phyloP scores from a whole-genome alignment of 2,113 vertebrate genomes.

The Chaetura pelagica region DNA sequence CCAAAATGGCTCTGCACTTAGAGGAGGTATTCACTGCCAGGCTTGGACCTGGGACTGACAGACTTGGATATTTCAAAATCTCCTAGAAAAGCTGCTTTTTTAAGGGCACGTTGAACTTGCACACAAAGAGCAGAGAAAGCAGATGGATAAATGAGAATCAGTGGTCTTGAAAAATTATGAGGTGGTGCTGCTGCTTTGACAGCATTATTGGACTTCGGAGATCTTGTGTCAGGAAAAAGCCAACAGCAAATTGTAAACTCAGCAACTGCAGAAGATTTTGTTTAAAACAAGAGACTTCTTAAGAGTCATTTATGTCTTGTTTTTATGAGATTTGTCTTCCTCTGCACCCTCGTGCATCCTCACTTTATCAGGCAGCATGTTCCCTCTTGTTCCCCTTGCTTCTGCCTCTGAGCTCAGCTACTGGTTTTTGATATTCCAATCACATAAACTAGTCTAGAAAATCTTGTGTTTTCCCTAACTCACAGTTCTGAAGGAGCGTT shows the following conservation, averaged over 20 bases:
- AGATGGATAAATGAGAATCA: neutral
- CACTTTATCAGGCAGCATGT: neutral
- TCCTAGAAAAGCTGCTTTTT: neutral
- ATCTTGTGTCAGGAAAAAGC: neutral
- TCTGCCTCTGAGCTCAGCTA: neutral
- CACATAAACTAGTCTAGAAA: neutral
- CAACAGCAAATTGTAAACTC: neutral
- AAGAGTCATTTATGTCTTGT: neutral
- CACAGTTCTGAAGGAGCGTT: neutral
- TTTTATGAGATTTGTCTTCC: neutral
- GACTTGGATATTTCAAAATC: neutral
- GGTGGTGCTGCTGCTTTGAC: neutral
- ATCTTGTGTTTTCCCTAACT: neutral
- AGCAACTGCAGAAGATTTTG: neutral
- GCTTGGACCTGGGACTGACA: neutral
- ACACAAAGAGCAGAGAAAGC: neutral
- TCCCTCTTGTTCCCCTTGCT: neutral
- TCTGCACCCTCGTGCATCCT: neutral
- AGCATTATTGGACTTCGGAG: neutral
- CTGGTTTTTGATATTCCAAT: neutral
- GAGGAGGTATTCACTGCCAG: neutral
- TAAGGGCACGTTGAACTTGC: neutral
- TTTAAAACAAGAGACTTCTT: neutral
- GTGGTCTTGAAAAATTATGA: neutral
- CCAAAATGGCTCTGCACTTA: neutral